A percentile compares a stretch with the other conserved stretches of the same genome.
Conservation (phyloP, 2,888 invertebrate genomes). For the Polylopha cassiicola region DNA sequence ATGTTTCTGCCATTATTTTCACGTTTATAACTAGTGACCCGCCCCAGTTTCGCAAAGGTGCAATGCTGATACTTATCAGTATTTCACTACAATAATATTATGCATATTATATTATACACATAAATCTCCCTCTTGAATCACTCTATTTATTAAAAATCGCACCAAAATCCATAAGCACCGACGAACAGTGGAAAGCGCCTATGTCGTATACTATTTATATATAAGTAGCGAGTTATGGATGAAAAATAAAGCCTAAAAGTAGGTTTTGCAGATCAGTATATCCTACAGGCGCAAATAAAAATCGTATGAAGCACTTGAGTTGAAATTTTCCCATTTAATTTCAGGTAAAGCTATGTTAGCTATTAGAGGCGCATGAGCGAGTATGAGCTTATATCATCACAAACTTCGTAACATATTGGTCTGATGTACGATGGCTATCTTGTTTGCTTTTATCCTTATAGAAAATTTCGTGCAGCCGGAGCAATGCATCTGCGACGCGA, state of each 20-base stretch:
- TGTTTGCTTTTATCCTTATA: slow-evolving; percentile 77
- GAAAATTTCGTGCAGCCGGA: slow-evolving; percentile 74
- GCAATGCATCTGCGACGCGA: slow-evolving; percentile 70
- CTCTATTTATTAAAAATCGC: too few relatives aligned
- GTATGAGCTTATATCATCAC: slow-evolving; percentile 31
- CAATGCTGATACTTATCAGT: too few relatives aligned
- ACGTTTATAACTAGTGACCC: too few relatives aligned
- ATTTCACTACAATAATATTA: too few relatives aligned
- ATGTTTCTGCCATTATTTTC: too few relatives aligned
- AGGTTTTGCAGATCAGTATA: slow-evolving; percentile 40
- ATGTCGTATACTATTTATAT: too few relatives aligned
- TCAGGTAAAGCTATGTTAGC: slow-evolving; percentile 34
- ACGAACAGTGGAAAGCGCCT: too few relatives aligned
- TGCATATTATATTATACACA: too few relatives aligned
- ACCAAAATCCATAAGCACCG: too few relatives aligned
- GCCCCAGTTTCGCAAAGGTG: too few relatives aligned
- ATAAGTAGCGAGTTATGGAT: too few relatives aligned
- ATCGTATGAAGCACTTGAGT: slow-evolving; percentile 46
- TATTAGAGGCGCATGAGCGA: slow-evolving; percentile 23
- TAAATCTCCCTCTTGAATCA: too few relatives aligned
- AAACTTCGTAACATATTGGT: slow-evolving; percentile 55
- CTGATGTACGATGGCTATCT: slow-evolving; percentile 72
- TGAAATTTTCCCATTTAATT: slow-evolving; percentile 38
- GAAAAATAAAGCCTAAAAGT: slow-evolving; percentile 46
- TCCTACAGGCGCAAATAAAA: slow-evolving; percentile 48